Evolutionary conservation across 2,888 invertebrate genomes (phyloP).

Genomic region (Diabrotica balteata): DNA sequence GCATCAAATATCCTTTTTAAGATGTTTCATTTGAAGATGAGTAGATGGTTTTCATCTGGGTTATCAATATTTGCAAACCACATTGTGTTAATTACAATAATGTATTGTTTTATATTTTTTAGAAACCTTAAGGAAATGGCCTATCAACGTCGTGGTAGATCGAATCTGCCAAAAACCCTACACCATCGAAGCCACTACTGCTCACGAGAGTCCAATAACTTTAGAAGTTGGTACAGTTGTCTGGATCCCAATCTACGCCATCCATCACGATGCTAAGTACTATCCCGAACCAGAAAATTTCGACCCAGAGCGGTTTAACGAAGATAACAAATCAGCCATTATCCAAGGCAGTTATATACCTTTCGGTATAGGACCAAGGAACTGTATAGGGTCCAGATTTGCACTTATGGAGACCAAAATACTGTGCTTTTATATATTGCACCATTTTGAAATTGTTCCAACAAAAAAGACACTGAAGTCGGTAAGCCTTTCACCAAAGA

Average conservation of each 20-base stretch:
- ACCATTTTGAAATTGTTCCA: constrained; percentile 49
- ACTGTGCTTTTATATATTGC: constrained; percentile 48
- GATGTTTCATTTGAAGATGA: too few relatives aligned
- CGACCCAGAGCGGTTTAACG: constrained; percentile 58
- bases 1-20: too few relatives aligned
- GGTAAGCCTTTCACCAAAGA: constrained; percentile 39
- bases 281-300: constrained; percentile 62
- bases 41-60: too few relatives aligned
- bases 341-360: constrained; percentile 63
- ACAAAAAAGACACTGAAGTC: constrained; percentile 50
- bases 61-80: too few relatives aligned
- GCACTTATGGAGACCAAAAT: constrained; percentile 53
- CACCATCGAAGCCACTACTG: constrained; percentile 47
- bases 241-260: constrained; percentile 52
- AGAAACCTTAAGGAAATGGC: constrained; percentile 43
- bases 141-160: constrained; percentile 51
- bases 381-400: constrained; percentile 62
- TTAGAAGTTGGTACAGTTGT: constrained; percentile 49
- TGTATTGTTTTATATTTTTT: constrained; percentile 25
- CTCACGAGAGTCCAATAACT: constrained; percentile 44
- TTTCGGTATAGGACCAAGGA: constrained; percentile 65
- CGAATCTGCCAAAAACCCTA: constrained; percentile 63
- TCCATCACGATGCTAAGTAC: constrained; percentile 60
- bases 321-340: constrained; percentile 57
- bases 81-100: too few relatives aligned